phyloP scores from a whole-genome alignment of 2,888 invertebrate species.

The Scotopteryx bipunctaria region DNA sequence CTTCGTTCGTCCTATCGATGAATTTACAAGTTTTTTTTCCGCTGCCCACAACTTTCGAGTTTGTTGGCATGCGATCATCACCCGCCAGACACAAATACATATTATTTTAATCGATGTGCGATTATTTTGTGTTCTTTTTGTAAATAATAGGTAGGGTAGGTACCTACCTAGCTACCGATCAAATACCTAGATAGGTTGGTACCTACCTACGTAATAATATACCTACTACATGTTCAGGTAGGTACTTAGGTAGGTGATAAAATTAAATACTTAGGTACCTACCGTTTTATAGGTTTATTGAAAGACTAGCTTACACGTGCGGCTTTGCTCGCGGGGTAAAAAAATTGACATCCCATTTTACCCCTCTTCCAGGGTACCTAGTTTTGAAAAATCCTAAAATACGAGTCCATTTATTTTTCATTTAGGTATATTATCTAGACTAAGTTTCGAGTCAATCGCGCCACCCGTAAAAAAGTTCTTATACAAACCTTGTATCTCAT shows the following conservation, averaged over 20 bases:
- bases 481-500: no score
- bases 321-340: no score
- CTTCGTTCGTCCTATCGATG: constrained; percentile 36
- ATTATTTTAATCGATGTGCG: constrained; percentile 35
- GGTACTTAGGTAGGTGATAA: constrained; percentile 2
- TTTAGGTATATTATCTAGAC: no score
- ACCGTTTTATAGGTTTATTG: no score
- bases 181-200: neutral
- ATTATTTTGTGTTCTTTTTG: constrained; percentile 33
- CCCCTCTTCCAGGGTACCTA: no score
- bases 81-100: constrained; percentile 42
- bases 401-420: no score
- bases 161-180: constrained; percentile 10
- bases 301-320: no score
- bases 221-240: neutral
- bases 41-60: constrained; percentile 43
- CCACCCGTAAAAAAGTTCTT: no score
- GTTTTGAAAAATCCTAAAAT: no score
- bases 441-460: no score
- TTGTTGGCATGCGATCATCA: constrained; percentile 41
- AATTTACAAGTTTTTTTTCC: constrained; percentile 37
- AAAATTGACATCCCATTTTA: no score
- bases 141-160: constrained; percentile 22
- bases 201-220: neutral
- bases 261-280: constrained; percentile 13